These are phyloP conservation scores for Ophion costatus DNA, from an alignment of 2,888 invertebrate genomes.

Conservation along the genomic window DNA sequence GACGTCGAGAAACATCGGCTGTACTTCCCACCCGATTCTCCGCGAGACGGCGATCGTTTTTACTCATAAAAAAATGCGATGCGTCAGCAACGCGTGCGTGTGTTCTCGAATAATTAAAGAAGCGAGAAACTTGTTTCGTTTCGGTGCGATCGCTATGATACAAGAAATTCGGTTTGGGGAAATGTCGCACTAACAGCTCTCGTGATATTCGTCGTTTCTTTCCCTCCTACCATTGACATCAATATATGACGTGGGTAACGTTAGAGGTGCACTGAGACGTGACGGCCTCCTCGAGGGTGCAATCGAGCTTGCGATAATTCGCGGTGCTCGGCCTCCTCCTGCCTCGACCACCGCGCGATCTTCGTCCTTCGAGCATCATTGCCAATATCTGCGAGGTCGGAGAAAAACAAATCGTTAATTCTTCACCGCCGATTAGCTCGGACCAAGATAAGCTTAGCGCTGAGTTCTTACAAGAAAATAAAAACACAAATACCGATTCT, in stretches of 20 bases:
- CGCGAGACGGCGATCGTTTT: not conserved
- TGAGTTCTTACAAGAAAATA: no score
- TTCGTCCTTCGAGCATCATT: slow-evolving; percentile 87
- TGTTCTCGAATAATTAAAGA: slow-evolving; percentile 42
- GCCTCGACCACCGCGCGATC: slow-evolving; percentile 81
- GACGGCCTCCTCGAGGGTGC: slow-evolving; percentile 88
- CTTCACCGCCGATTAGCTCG: not conserved
- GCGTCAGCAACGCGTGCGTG: slow-evolving; percentile 23
- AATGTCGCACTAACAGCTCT: slow-evolving; percentile 33
- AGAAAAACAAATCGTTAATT: slow-evolving; percentile 28
- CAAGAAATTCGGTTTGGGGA: slow-evolving; percentile 52
- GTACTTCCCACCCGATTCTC: slow-evolving; percentile 22
- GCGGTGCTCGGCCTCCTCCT: slow-evolving; percentile 86
- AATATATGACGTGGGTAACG: slow-evolving; percentile 86
- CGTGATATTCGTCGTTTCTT: not conserved
- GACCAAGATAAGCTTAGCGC: no score
- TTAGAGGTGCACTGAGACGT: slow-evolving; percentile 86
- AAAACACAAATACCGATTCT: no score
- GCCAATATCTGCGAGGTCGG: slow-evolving; percentile 86
- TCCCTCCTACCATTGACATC: slow-evolving; percentile 66
- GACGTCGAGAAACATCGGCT: slow-evolving; percentile 48
- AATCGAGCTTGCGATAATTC: slow-evolving; percentile 88
- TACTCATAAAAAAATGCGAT: not conserved
- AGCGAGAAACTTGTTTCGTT: slow-evolving; percentile 61
- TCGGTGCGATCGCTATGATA: slow-evolving; percentile 68